These are phyloP conservation scores for Hafferia zeledoni DNA, from an alignment of 2,797 vertebrate genomes.

Conservation along the genomic window DNA sequence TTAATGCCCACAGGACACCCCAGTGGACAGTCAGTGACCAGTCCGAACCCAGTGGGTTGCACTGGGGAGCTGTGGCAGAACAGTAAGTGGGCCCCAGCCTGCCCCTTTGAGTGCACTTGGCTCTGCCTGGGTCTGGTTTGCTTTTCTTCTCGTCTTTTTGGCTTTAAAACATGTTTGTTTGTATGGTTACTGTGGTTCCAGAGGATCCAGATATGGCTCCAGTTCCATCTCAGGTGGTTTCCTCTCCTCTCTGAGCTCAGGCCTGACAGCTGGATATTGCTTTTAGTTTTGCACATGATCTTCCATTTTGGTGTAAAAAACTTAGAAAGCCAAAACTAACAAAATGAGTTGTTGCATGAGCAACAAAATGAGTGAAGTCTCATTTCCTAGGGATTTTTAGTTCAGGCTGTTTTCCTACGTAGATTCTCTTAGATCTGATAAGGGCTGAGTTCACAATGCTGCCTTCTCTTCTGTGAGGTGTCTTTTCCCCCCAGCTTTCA, in stretches of 20 bases:
- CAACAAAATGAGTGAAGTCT: neutral
- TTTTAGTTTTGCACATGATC: neutral
- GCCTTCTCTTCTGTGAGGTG: neutral
- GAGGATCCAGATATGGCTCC: neutral
- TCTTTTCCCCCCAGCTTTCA: neutral
- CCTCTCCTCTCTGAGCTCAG: neutral
- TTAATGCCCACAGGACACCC: neutral
- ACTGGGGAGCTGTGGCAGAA: neutral
- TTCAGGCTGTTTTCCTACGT: neutral
- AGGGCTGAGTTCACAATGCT: neutral
- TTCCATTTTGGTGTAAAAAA: neutral
- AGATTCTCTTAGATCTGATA: neutral
- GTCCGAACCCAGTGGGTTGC: neutral
- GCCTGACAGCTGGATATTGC: neutral
- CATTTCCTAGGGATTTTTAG: neutral
- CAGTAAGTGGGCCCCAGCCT: neutral
- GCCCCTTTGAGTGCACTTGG: neutral
- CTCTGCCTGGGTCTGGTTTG: neutral
- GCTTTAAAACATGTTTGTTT: neutral
- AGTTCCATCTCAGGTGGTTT: neutral
- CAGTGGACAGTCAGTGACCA: neutral
- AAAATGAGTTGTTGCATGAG: neutral
- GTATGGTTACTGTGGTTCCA: neutral
- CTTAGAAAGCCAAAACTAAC: neutral
- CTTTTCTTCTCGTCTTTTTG: neutral